Conservation (phyloP, 2,113 vertebrate species). For the Neomonachus schauinslandi region DNA sequence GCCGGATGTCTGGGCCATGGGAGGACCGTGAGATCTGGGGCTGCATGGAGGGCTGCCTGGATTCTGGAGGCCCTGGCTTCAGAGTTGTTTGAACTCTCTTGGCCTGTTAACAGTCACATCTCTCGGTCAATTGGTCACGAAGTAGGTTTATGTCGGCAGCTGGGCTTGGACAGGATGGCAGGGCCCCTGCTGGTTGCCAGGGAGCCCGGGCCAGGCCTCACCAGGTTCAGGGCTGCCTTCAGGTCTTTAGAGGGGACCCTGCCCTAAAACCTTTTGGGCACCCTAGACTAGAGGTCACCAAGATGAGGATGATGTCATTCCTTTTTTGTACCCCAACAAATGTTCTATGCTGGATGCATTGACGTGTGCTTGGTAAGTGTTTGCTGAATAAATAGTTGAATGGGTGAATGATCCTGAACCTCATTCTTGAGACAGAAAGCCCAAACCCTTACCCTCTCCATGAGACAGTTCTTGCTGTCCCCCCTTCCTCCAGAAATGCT, state of each 20-base stretch:
- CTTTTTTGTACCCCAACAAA: not conserved
- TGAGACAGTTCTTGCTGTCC: not conserved
- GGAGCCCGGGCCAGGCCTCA: not conserved
- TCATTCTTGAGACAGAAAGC: not conserved
- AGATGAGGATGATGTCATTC: not conserved
- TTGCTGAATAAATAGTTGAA: not conserved
- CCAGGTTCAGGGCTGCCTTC: not conserved
- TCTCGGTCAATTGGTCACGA: slow-evolving; percentile 22
- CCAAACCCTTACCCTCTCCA: not conserved
- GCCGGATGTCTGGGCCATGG: not conserved
- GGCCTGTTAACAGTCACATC: not conserved
- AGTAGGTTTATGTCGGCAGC: slow-evolving; percentile 35
- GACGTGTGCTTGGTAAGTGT: not conserved
- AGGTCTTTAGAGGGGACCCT: not conserved
- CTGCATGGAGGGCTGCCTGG: not conserved
- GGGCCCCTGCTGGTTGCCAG: slow-evolving; percentile 27
- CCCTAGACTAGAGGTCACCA: not conserved
- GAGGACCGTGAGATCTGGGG: not conserved
- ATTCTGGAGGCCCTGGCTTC: not conserved
- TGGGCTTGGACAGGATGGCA: not conserved
- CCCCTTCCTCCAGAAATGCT: not conserved
- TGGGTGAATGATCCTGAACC: not conserved
- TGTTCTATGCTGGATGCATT: not conserved
- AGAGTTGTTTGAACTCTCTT: not conserved
- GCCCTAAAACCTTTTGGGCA: not conserved